Conservation (phyloP, 2,797 vertebrate species). For the Melanotaenia trifasciata region DNA sequence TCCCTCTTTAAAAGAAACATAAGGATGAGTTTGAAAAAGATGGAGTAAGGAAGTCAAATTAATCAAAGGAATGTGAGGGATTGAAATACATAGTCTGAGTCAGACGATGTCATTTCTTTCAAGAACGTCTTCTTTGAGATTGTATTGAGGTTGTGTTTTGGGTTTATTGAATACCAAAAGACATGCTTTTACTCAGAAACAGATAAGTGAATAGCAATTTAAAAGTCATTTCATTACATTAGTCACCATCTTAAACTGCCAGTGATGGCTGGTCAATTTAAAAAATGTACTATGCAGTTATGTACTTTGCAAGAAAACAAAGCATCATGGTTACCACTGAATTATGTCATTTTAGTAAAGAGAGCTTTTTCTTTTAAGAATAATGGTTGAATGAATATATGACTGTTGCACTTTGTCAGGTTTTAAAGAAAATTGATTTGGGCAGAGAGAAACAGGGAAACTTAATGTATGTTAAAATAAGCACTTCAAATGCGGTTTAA, state of each 20-base stretch:
- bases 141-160: constrained; percentile 14
- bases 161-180: neutral
- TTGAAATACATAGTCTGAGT: constrained; percentile 36
- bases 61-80: constrained; percentile 60
- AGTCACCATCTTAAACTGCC: constrained; percentile 20
- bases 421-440: constrained; percentile 12
- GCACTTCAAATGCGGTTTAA: too few relatives aligned
- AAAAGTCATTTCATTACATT: constrained; percentile 17
- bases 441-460: constrained; percentile 7
- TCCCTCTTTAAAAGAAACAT: constrained; percentile 82
- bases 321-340: constrained; percentile 1
- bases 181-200: neutral
- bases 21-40: constrained; percentile 67
- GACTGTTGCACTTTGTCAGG: constrained; percentile 15
- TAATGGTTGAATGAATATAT: constrained; percentile 12
- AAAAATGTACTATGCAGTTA: constrained; percentile 16
- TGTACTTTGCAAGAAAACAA: neutral
- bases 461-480: constrained; percentile 2
- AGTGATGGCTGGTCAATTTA: constrained; percentile 14
- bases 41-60: constrained; percentile 62
- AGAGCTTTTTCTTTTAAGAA: neutral
- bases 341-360: constrained; percentile 10
- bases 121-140: constrained; percentile 1
- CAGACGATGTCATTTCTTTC: constrained; percentile 12
- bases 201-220: constrained; percentile 19